A percentile compares a stretch with the other conserved stretches of the same genome.
These are phyloP conservation scores for Carapus acus DNA, from an alignment of 2,797 vertebrate species.

Conservation along the genomic window DNA sequence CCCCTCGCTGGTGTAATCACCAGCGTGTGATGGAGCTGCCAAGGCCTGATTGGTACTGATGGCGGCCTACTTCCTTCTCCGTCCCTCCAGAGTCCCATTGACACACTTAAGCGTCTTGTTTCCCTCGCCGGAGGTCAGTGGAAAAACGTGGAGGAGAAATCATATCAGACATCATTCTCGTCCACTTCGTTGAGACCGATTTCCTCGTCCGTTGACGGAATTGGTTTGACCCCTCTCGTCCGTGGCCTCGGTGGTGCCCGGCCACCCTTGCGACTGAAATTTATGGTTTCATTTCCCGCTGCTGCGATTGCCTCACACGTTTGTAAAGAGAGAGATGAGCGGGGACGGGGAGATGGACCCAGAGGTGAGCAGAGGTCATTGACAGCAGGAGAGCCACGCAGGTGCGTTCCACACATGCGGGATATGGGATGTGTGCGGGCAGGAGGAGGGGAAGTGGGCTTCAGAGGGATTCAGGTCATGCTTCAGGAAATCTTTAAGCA, in stretches of 20 bases:
- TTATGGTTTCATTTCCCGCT: slow-evolving; percentile 18
- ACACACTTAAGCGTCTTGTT: slow-evolving; percentile 60
- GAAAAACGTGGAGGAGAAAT: slow-evolving; percentile 30
- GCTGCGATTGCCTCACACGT: slow-evolving; percentile 35
- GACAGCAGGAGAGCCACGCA: slow-evolving; percentile 57
- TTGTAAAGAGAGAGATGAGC: slow-evolving; percentile 30
- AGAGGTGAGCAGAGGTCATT: slow-evolving; percentile 41
- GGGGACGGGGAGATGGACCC: slow-evolving; percentile 36
- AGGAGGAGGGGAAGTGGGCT: slow-evolving; percentile 38
- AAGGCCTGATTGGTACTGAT: slow-evolving; percentile 32
- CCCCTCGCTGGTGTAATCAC: slow-evolving; percentile 4
- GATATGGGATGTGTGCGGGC: slow-evolving; percentile 18
- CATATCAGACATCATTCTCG: slow-evolving; percentile 18
- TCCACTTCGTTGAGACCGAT: slow-evolving; percentile 15
- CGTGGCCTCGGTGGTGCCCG: slow-evolving; percentile 20
- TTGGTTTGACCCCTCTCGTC: slow-evolving; percentile 7
- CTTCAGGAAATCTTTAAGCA: slow-evolving; percentile 49
- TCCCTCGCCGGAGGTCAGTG: slow-evolving; percentile 54
- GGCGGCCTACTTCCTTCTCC: slow-evolving; percentile 54
- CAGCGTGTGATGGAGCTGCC: slow-evolving; percentile 10
- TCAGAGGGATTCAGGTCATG: slow-evolving; percentile 55
- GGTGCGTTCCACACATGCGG: slow-evolving; percentile 56
- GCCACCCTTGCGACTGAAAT: slow-evolving; percentile 16
- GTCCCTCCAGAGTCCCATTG: slow-evolving; percentile 66
- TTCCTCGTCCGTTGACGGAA: slow-evolving; percentile 14